A percentile compares a stretch with the other conserved stretches of the same genome.
phyloP scores from a whole-genome alignment of 2,888 invertebrate species.

The Folsomia manolachei region DNA sequence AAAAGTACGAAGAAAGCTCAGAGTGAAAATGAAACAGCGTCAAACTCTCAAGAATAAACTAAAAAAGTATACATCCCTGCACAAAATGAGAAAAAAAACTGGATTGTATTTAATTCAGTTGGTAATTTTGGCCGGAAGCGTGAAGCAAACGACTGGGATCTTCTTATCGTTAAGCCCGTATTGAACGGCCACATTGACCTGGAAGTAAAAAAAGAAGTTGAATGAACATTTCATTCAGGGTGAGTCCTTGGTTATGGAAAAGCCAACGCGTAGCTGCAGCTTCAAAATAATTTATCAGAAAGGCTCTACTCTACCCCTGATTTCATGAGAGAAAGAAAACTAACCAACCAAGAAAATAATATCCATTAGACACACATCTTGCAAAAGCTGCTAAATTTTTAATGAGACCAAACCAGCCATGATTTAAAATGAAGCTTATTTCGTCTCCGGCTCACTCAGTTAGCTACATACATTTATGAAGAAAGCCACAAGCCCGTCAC shows the following conservation, averaged over 20 bases:
- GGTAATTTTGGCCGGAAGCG: conserved; percentile 50
- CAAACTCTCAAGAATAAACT: background rate
- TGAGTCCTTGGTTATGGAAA: background rate
- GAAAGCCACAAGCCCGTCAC: background rate
- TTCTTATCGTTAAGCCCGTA: conserved; percentile 50
- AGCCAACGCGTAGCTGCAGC: too few species aligned
- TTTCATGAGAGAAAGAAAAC: background rate
- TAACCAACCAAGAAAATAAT: background rate
- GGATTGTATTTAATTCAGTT: conserved; percentile 20
- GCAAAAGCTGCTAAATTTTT: conserved; percentile 11
- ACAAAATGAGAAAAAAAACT: background rate
- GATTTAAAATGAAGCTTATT: background rate
- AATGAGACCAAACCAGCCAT: conserved; percentile 7
- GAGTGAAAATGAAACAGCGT: background rate
- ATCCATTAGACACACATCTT: background rate
- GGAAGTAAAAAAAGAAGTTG: conserved; percentile 11
- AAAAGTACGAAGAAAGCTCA: too few species aligned
- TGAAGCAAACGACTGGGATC: conserved; percentile 49
- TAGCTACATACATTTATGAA: background rate
- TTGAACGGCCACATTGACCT: conserved; percentile 51
- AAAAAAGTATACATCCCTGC: background rate
- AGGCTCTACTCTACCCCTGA: background rate
- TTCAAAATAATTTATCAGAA: background rate
- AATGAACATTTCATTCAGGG: background rate
- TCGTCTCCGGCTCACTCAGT: background rate